These are phyloP conservation scores for Pandemis corylana DNA, from an alignment of 2,888 invertebrate species.

Conservation along the genomic window DNA sequence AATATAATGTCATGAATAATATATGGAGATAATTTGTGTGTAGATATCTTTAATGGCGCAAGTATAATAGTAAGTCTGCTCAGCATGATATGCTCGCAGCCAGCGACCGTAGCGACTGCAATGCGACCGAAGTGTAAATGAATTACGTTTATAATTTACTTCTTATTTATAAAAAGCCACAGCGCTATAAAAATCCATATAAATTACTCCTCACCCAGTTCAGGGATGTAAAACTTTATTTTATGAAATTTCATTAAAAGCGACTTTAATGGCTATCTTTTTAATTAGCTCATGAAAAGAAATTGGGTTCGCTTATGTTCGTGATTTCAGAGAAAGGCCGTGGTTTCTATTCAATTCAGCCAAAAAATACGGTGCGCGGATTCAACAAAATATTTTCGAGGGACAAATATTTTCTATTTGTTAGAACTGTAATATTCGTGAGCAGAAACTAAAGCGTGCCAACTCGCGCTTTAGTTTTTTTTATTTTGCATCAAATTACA, in stretches of 20 bases:
- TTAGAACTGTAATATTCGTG: slow-evolving; percentile 12
- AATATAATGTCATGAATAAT: not conserved
- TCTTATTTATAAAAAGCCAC: not conserved
- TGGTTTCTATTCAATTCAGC: not conserved
- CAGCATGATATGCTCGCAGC: no score
- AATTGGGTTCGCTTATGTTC: slow-evolving; percentile 4
- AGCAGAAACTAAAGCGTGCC: slow-evolving; percentile 15
- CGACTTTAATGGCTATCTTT: not conserved
- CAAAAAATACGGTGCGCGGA: not conserved
- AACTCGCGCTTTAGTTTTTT: slow-evolving; percentile 5
- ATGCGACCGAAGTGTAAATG: not conserved
- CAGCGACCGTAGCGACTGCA: no score
- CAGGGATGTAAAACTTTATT: slow-evolving; percentile 1
- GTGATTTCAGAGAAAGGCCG: not conserved
- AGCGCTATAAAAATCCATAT: not conserved
- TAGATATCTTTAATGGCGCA: not conserved
- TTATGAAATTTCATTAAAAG: slow-evolving; percentile 4
- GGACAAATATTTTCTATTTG: slow-evolving; percentile 8
- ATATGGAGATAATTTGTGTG: not conserved
- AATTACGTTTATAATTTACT: not conserved
- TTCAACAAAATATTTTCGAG: not conserved
- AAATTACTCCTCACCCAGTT: not conserved
- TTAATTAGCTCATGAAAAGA: slow-evolving; percentile 3
- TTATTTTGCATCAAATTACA: slow-evolving; percentile 18
- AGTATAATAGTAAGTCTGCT: no score